Conservation (phyloP, 2,797 vertebrate species). For the Ctenosaura bakeri region DNA sequence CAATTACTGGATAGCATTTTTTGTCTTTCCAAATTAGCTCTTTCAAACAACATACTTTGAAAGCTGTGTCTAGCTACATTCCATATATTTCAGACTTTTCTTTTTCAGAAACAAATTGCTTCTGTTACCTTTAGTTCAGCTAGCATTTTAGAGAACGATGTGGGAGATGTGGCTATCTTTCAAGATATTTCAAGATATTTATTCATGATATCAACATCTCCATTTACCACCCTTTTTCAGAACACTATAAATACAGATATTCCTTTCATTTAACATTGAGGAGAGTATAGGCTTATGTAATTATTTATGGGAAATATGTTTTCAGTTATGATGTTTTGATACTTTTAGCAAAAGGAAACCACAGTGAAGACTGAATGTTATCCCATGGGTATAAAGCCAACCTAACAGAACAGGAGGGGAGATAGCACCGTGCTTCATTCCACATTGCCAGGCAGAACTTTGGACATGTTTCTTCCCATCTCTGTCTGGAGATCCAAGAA, state of each 20-base stretch:
- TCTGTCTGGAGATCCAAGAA: background rate
- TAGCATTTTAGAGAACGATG: background rate
- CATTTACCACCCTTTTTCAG: background rate
- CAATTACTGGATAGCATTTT: slow-evolving; percentile 65
- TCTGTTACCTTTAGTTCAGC: background rate
- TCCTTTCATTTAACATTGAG: background rate
- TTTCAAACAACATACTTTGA: slow-evolving; percentile 48
- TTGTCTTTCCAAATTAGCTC: slow-evolving; percentile 58
- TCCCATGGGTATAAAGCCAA: background rate
- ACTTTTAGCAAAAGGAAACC: background rate
- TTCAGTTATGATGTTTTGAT: background rate
- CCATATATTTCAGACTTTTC: background rate
- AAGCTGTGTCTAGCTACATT: background rate
- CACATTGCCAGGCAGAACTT: background rate
- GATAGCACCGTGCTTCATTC: background rate
- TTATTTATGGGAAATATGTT: background rate
- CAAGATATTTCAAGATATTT: background rate
- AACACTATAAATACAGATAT: background rate
- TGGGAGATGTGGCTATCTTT: background rate
- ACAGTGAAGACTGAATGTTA: background rate
- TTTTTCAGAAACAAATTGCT: slow-evolving; percentile 29
- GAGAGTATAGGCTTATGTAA: background rate
- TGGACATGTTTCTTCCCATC: background rate
- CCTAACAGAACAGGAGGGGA: no score
- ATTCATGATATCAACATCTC: background rate